Evolutionary conservation across 2,888 invertebrate species (phyloP).

Genomic region (Spicauda simplicius): DNA sequence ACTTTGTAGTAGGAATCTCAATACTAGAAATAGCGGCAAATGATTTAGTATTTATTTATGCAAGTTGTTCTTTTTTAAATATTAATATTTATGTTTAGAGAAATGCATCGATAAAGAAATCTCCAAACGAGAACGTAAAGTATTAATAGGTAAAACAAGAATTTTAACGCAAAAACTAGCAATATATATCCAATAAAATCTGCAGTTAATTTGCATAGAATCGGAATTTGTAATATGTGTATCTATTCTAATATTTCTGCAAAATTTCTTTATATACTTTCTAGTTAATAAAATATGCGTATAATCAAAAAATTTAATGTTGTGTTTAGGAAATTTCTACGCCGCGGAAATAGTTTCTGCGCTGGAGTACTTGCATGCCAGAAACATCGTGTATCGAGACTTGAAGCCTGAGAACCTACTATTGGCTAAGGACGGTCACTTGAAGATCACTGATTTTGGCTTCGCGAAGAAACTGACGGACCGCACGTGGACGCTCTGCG

Average conservation of each 20-base stretch:
- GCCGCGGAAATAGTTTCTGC: conserved; percentile 97
- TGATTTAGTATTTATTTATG: no score
- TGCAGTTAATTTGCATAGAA: background rate
- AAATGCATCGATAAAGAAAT: no score
- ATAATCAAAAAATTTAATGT: background rate
- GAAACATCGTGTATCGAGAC: conserved; percentile 94
- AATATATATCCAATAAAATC: background rate
- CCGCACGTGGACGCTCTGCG: conserved; percentile 98
- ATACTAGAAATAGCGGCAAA: no score
- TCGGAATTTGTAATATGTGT: background rate
- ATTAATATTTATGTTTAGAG: no score
- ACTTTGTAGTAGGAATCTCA: no score
- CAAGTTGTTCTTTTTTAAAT: no score
- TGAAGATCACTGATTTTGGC: conserved; percentile 99
- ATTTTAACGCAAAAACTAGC: background rate
- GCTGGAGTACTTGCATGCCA: conserved; percentile 96
- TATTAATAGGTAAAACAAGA: background rate
- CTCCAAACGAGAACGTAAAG: background rate
- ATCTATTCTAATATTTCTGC: background rate
- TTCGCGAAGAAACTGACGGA: conserved; percentile 98
- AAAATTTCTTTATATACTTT: background rate
- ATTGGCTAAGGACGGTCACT: conserved; percentile 95
- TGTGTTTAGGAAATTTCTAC: conserved; percentile 92
- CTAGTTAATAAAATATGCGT: background rate
- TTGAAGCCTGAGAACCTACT: conserved; percentile 97